A percentile compares a stretch with the other conserved stretches of the same genome.
These are phyloP conservation scores for Acanthornis magna DNA, from an alignment of 2,797 vertebrate genomes.

Conservation along the genomic window DNA sequence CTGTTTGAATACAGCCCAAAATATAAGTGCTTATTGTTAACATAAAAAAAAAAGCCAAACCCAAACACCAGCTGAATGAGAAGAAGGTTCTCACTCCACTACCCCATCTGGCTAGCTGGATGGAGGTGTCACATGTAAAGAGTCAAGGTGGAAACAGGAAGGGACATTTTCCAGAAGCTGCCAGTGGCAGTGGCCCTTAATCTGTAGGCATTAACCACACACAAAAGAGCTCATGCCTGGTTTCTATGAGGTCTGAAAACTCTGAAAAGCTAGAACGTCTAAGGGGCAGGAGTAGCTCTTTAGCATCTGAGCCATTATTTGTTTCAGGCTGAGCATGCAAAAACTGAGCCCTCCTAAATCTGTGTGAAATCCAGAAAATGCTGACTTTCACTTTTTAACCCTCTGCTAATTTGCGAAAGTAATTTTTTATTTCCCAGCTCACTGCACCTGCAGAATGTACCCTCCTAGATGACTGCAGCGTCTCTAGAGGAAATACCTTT, in stretches of 20 bases:
- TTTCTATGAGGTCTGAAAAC: background rate
- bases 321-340: slow-evolving; percentile 2
- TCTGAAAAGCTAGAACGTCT: background rate
- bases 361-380: background rate
- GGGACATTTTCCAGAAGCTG: background rate
- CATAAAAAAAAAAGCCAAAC: background rate
- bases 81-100: background rate
- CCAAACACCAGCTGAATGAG: background rate
- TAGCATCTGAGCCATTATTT: background rate
- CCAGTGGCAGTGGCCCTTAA: background rate
- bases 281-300: background rate
- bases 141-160: background rate
- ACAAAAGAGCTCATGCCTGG: background rate
- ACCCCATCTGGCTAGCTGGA: background rate
- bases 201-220: background rate
- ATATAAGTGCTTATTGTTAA: background rate
- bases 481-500: slow-evolving; percentile 22
- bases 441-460: background rate
- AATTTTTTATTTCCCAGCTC: slow-evolving; percentile 4
- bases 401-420: slow-evolving; percentile 6
- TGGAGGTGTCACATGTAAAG: background rate
- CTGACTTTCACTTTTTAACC: background rate
- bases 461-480: background rate
- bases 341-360: slow-evolving; percentile 1
- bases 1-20: background rate